Percentiles rank a stretch among this genome's conserved stretches.
These are phyloP conservation scores for Bimastos eiseni DNA, from an alignment of 2,888 invertebrate genomes.

Conservation along the genomic window DNA sequence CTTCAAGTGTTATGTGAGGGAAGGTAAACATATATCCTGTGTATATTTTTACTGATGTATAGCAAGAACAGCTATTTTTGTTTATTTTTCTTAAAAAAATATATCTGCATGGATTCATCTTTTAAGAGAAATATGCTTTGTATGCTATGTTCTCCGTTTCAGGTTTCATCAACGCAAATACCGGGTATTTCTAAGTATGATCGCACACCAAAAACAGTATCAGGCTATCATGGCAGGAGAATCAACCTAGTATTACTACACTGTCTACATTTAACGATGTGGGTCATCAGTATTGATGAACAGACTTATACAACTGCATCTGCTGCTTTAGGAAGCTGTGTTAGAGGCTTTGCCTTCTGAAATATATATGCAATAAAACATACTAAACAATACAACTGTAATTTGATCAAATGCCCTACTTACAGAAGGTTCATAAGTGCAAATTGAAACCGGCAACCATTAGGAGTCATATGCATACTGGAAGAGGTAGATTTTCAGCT, in stretches of 20 bases:
- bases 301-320: background rate
- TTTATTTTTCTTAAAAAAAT: background rate
- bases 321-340: background rate
- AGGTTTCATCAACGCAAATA: slow-evolving; percentile 84
- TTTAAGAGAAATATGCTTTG: background rate
- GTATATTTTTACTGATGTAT: background rate
- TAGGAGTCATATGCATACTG: too few species aligned
- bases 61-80: slow-evolving; percentile 43
- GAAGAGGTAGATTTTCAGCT: too few species aligned
- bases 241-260: background rate
- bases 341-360: background rate
- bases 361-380: too few species aligned
- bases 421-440: too few species aligned
- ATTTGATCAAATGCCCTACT: too few species aligned
- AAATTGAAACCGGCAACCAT: too few species aligned
- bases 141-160: slow-evolving; percentile 49
- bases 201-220: slow-evolving; percentile 72
- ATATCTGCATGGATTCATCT: slow-evolving; percentile 30
- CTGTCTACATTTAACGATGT: background rate
- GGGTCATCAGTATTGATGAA: background rate
- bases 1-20: too few species aligned
- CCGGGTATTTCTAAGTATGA: slow-evolving; percentile 79
- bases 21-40: too few species aligned
- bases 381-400: too few species aligned
- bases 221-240: slow-evolving; percentile 49